Evolutionary conservation across 1,140 invertebrate genomes (phyloP).

Genomic region (Plectus sambesii): DNA sequence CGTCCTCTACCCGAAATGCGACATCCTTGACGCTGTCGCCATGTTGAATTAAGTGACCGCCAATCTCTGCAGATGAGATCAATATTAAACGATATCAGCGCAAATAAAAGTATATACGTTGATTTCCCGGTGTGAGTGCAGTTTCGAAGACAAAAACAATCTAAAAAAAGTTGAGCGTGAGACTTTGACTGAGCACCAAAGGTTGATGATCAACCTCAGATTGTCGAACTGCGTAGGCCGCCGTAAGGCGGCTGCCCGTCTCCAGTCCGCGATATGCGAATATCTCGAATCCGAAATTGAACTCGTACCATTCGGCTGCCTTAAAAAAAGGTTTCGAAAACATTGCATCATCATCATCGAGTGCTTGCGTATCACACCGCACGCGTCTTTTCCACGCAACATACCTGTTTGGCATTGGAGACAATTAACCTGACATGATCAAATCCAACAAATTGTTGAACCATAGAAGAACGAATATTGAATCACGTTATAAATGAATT

Average conservation of each 20-base stretch:
- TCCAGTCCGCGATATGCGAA: constrained; percentile 81
- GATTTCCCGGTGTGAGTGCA: constrained; percentile 65
- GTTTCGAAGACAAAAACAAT: constrained; percentile 83
- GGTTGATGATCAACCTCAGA: constrained; percentile 85
- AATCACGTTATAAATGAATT: no score
- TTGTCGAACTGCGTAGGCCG: constrained; percentile 83
- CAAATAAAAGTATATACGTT: no score
- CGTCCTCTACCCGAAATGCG: constrained; percentile 81
- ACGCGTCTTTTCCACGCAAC: background rate
- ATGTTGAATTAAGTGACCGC: constrained; percentile 66
- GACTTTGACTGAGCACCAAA: background rate
- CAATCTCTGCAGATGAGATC: no score
- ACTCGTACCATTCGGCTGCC: constrained; percentile 83
- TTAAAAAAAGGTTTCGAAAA: constrained; percentile 50
- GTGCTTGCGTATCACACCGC: constrained; percentile 3
- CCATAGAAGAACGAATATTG: no score
- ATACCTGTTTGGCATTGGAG: constrained; percentile 30
- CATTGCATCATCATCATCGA: background rate
- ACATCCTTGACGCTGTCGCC: constrained; percentile 94
- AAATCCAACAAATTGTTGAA: no score
- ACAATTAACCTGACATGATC: constrained; percentile 30
- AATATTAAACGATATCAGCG: no score
- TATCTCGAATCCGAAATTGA: constrained; percentile 78
- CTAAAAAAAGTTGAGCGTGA: constrained; percentile 48
- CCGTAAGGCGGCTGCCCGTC: constrained; percentile 69